Base-by-base conservation (phyloP, 2,888 invertebrate genomes). In the Germaria angustata region DNA sequence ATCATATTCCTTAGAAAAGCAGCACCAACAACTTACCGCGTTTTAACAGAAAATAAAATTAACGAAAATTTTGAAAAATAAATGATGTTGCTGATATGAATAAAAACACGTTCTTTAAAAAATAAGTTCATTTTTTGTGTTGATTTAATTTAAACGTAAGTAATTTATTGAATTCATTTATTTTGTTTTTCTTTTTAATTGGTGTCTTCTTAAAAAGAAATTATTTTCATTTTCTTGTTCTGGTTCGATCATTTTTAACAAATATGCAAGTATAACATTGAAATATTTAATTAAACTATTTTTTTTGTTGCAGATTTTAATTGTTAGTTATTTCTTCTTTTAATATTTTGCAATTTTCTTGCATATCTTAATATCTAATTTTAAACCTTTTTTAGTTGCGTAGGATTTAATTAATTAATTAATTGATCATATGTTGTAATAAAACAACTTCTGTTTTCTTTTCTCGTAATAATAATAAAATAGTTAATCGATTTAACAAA, bases 191-290 rank as follows among this genome's bases (percentile, higher is more conserved):
- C 41, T 53, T 32, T 77, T 77, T 59, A 72, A 68, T 77, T 78
- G 72, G 72, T 68, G 73, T 68, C 63, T 49, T 68, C 72, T 68
- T 78, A 81, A 81, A 65, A 51, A 73, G 63, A 76, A 78, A 77
- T 72, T 68, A 51, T 78, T 75, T 66, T 20, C 28, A 65, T 39
- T 65, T 57, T 59, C 7, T 41, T 75, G 13, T 53, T 34, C 13
- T 51, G 41, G 28, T 51, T 77, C 20, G 65, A 78, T 66, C 32
- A 41, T 77, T 73, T 55, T 79, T 82, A 71, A 71, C 65, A 81
- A 81, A 51, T 82, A 82, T 66, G 79, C 79, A 82, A 79, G 81
- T 82, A 75, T 79, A 82, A 79, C 78, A 82, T 75, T 82, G 53
- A 79, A 79, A 71, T 79, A 51, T 71, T 81, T 71, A 55, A 22